Evolutionary conservation across 2,113 vertebrate genomes (phyloP).

Genomic region (Oryzias celebensis): DNA sequence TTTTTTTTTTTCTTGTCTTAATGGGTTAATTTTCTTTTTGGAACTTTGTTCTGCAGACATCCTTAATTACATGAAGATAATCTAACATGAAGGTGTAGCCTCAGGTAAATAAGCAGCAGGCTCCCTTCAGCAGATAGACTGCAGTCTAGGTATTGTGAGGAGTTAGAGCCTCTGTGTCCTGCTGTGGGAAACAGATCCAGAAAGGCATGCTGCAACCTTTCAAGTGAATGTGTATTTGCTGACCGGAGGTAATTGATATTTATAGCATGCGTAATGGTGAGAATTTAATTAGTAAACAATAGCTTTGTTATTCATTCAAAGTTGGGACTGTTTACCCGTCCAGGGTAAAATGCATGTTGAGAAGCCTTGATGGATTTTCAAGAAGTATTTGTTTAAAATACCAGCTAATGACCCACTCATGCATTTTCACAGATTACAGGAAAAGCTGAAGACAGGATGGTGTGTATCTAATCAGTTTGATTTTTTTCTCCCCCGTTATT

Average conservation of each 20-base stretch:
- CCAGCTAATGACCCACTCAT: not conserved
- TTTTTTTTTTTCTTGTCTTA: not conserved
- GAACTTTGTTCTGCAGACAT: not conserved
- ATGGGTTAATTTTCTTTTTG: not conserved
- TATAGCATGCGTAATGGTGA: conserved; percentile 53
- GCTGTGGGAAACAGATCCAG: conserved; percentile 36
- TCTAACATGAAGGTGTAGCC: conserved; percentile 4
- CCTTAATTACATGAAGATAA: conserved; percentile 2
- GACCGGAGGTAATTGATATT: conserved; percentile 53
- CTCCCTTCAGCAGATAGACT: conserved; percentile 8
- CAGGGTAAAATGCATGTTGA: conserved; percentile 17
- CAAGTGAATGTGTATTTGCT: conserved; percentile 65
- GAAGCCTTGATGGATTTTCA: conserved; percentile 9
- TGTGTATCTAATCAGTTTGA: not conserved
- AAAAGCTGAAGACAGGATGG: not conserved
- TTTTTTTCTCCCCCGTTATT: not conserved
- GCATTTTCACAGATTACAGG: conserved; percentile 9
- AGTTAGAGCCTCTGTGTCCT: conserved; percentile 26
- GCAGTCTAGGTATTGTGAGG: not conserved
- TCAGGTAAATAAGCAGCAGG: conserved; percentile 22
- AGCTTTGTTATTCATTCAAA: conserved; percentile 54
- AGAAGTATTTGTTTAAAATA: conserved; percentile 8
- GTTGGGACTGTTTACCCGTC: conserved; percentile 25
- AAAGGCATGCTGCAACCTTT: conserved; percentile 19
- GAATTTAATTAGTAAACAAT: conserved; percentile 70